These are phyloP conservation scores for Oegoconia quadripuncta DNA, from an alignment of 2,888 invertebrate genomes.

Conservation along the genomic window DNA sequence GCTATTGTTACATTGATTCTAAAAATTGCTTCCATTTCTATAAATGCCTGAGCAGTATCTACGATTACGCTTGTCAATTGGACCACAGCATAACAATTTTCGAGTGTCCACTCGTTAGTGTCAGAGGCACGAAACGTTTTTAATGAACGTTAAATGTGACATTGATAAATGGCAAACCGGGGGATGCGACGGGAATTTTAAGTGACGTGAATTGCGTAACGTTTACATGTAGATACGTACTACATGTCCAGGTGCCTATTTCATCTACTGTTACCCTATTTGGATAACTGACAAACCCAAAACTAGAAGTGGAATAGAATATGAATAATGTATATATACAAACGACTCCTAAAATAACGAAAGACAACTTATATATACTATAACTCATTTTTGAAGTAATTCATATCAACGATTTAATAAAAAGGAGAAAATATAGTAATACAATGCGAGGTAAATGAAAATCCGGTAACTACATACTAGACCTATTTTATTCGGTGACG, in stretches of 20 bases:
- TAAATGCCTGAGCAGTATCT: not conserved
- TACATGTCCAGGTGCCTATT: not conserved
- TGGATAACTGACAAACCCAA: too few relatives aligned
- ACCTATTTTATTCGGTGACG: too few relatives aligned
- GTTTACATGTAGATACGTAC: not conserved
- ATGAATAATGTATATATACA: too few relatives aligned
- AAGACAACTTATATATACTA: too few relatives aligned
- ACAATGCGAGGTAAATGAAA: too few relatives aligned
- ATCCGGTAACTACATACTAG: too few relatives aligned
- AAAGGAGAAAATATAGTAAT: too few relatives aligned
- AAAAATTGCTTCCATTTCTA: too few relatives aligned
- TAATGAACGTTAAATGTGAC: conserved; percentile 36
- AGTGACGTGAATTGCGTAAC: not conserved
- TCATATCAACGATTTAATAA: too few relatives aligned
- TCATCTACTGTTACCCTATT: not conserved
- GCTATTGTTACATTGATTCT: not conserved
- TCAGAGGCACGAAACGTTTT: conserved; percentile 31
- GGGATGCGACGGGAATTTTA: not conserved
- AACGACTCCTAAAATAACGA: too few relatives aligned
- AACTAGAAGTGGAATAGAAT: too few relatives aligned
- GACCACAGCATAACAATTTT: conserved; percentile 2
- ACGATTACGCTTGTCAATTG: not conserved
- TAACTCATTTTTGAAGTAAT: too few relatives aligned
- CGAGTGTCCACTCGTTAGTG: conserved; percentile 26
- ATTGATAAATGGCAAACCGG: conserved; percentile 26